Base-by-base conservation (phyloP, 2,113 vertebrate species). In the Connochaetes taurinus region DNA sequence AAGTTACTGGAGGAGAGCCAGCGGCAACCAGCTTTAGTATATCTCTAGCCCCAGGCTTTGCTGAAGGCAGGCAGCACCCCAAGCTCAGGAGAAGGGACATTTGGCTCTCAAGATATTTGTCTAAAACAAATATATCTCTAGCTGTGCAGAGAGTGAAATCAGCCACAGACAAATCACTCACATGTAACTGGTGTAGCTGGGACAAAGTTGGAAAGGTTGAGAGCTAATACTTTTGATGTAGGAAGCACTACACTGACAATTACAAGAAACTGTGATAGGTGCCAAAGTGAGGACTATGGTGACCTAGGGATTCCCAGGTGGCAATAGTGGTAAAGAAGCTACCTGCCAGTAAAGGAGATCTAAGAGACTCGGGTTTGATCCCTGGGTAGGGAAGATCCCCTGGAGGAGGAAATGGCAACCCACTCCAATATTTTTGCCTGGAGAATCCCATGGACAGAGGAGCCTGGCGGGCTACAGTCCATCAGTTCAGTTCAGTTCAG, bases 41-140 rank as follows among this genome's bases (percentile, higher is more conserved):
- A 47, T 71, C 64, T 64, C 10, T 58, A n/a, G 17, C 2, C 25
- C 3, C 9, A 43, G 33, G 25, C 29, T 82, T 36, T 82, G 36
- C 40, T 83, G 23, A 81, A 82, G 55, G 21, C 15, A 89, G 19
- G 21, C 57, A 45, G n/a, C 0, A 53, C n/a, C 40, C 50, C 71
- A 40, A 33, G 6, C 8, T 21, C 40, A 87, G 23, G 19, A 29
- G 23, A 76, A 62, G 21, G 11, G 31, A 50, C 23, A 33, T 74
- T 82, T 91, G 19, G 1, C 14, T 80, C n/a, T n/a, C 31, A 90
- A 86, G 53, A 57, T 93, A 47, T n/a, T 60, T 91, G 25, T 95
- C 13, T 52, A 88, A 92, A 92, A 55, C 15, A 78, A 25, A 89
- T 25, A 6, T 71, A 36, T 40, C 67, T 40, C 2, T 87, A 52